Conservation (phyloP, 2,797 vertebrate species). For the Lacerta viridis region DNA sequence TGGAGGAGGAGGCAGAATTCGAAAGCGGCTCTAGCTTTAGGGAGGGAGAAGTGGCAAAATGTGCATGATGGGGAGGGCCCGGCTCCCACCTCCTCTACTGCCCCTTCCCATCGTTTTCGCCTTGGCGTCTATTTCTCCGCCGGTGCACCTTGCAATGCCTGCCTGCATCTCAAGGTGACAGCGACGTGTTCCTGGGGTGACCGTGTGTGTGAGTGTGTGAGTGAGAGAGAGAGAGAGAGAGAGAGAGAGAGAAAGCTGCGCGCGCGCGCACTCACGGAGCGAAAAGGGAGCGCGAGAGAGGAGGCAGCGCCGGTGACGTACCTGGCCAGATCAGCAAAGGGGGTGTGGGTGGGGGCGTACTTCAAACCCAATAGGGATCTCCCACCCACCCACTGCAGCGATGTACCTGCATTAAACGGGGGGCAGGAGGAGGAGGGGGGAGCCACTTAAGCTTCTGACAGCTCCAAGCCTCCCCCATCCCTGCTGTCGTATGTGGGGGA, state of each 20-base stretch:
- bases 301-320: constrained; percentile 13
- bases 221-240: not conserved
- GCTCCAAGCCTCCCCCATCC: not conserved
- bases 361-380: constrained; percentile 18
- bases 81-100: not conserved
- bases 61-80: not conserved
- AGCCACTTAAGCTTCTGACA: not conserved
- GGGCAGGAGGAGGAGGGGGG: not conserved
- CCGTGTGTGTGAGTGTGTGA: not conserved
- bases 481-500: not conserved
- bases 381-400: constrained; percentile 36
- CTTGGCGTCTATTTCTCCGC: not conserved
- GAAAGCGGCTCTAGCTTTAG: not conserved
- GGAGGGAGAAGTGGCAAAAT: not conserved
- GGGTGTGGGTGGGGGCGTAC: constrained; percentile 10
- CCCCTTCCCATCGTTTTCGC: not conserved
- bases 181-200: constrained; percentile 25
- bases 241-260: not conserved
- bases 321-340: constrained; percentile 3
- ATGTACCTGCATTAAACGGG: constrained; percentile 27
- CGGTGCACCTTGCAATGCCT: constrained; percentile 26
- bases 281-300: not conserved
- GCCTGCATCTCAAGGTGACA: constrained; percentile 42
- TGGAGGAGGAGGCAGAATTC: not conserved
- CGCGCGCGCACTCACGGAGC: not conserved